Conservation (phyloP, 2,888 invertebrate genomes). For the Autographa gamma region DNA sequence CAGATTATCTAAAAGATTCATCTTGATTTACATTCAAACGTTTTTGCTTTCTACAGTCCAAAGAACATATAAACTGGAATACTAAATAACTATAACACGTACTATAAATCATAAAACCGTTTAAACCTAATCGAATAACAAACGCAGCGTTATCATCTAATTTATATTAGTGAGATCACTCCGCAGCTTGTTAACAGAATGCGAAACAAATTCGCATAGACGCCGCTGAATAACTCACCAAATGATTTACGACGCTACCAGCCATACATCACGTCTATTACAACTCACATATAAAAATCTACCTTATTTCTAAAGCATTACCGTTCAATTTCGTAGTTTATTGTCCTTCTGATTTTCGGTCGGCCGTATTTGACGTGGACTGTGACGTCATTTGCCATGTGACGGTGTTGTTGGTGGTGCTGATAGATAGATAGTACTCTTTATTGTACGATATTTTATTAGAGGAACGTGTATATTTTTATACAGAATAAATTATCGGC, state of each 20-base stretch:
- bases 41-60: not conserved
- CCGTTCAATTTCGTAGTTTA: not conserved
- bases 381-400: constrained; percentile 31
- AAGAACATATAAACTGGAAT: not conserved
- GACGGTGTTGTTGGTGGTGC: constrained; percentile 29
- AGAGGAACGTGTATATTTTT: not conserved
- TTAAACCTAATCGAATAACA: constrained; percentile 14
- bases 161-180: constrained; percentile 21
- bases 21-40: too few species aligned
- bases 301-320: not conserved
- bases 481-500: not conserved
- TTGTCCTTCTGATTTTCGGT: not conserved
- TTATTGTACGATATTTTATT: constrained; percentile 1
- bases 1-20: too few species aligned
- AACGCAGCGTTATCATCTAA: constrained; percentile 7
- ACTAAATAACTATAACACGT: not conserved
- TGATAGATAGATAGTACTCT: constrained; percentile 26
- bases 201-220: constrained; percentile 32
- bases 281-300: not conserved
- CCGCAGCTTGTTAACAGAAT: constrained; percentile 27
- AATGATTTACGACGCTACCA: constrained; percentile 42
- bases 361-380: constrained; percentile 2
- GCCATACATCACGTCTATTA: constrained; percentile 29
- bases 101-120: not conserved
- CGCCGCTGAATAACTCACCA: constrained; percentile 36